phyloP scores from a whole-genome alignment of 1,140 invertebrate genomes.

The Wiebesia pumilae region DNA sequence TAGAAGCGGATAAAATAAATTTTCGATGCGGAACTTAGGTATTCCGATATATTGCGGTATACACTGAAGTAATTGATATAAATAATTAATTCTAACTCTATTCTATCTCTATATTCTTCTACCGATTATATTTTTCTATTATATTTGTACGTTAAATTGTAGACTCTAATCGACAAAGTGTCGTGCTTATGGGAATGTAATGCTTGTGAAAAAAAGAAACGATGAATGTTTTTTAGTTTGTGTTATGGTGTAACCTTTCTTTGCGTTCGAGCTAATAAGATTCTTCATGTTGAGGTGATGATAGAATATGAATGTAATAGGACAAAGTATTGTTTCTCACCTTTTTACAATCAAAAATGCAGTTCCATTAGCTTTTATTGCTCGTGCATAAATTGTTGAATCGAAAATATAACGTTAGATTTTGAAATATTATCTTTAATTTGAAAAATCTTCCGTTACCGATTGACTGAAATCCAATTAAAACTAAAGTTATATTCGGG shows the following conservation, averaged over 20 bases:
- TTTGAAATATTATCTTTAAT: neutral
- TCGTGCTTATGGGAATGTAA: constrained; percentile 63
- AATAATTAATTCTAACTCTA: constrained; percentile 72
- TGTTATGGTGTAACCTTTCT: neutral
- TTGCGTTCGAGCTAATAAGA: neutral
- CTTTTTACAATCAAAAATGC: neutral
- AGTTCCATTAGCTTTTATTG: neutral
- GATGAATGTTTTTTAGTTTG: constrained; percentile 15
- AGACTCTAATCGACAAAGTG: constrained; percentile 70
- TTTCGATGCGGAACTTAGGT: constrained; percentile 59
- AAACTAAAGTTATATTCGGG: neutral
- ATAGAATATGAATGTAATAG: neutral
- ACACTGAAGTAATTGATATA: constrained; percentile 58
- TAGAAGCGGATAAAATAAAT: constrained; percentile 56
- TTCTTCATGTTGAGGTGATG: neutral
- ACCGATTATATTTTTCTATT: constrained; percentile 76
- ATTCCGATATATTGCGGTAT: constrained; percentile 59
- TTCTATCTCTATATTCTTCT: constrained; percentile 76
- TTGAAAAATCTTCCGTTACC: neutral
- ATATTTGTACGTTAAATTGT: constrained; percentile 75
- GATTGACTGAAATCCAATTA: constrained; percentile 10
- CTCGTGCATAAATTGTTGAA: neutral
- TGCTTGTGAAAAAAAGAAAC: constrained; percentile 51
- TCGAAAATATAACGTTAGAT: neutral
- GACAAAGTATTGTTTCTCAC: neutral